Conservation (phyloP, 92 coral and sea anemone genomes). For the Zoanthus gigantus region DNA sequence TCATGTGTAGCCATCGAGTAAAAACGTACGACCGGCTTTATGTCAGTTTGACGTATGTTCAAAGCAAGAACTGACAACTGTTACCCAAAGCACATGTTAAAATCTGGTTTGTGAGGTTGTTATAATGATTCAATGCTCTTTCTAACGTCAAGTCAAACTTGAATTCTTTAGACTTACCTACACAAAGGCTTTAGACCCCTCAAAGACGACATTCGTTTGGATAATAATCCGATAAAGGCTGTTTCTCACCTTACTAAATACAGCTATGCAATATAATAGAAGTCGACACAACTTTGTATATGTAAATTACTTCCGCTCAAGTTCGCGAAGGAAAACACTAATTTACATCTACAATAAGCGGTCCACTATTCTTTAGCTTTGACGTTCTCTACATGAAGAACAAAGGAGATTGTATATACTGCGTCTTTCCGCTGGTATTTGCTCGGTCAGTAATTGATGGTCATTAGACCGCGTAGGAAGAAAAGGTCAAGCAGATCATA, state of each 20-base stretch:
- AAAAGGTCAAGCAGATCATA: too few relatives aligned
- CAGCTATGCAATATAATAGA: not conserved
- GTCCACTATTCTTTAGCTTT: too few relatives aligned
- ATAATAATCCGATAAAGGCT: not conserved
- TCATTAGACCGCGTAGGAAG: too few relatives aligned
- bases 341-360: not conserved
- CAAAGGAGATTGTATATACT: too few relatives aligned
- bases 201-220: not conserved
- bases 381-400: too few relatives aligned
- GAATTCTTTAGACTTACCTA: not conserved
- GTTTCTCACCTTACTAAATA: not conserved
- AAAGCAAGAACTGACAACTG: too few relatives aligned
- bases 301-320: slow-evolving; percentile 2
- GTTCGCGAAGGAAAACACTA: not conserved
- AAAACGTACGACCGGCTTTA: too few relatives aligned
- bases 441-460: too few relatives aligned
- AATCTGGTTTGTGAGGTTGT: not conserved
- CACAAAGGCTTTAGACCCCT: not conserved
- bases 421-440: too few relatives aligned
- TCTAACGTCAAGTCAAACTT: not conserved
- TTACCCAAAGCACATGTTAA: not conserved
- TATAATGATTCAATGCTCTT: not conserved
- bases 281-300: not conserved
- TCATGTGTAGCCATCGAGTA: too few relatives aligned
- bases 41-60: too few relatives aligned